Evolutionary conservation across 2,888 invertebrate genomes (phyloP).

Genomic region (Carcina quercana): DNA sequence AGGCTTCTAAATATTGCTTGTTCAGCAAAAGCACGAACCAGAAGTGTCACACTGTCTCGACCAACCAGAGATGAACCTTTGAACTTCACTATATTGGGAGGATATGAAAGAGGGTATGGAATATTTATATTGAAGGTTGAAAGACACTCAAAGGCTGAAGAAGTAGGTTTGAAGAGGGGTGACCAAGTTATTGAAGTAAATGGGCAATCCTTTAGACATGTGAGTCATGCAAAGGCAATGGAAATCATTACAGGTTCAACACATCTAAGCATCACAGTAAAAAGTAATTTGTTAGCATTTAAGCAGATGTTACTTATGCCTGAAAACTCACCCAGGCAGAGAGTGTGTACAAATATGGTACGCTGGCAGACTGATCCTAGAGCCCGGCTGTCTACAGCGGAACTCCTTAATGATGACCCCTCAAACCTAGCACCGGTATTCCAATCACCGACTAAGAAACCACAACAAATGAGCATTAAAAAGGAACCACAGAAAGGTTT

Average conservation of each 20-base stretch:
- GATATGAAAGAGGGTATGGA: slow-evolving; percentile 93
- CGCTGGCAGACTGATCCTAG: slow-evolving; percentile 81
- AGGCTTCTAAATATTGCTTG: slow-evolving; percentile 96
- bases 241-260: slow-evolving; percentile 96
- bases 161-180: slow-evolving; percentile 95
- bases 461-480: slow-evolving; percentile 73
- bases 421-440: slow-evolving; percentile 63
- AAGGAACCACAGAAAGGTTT: slow-evolving; percentile 84
- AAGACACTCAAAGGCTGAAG: slow-evolving; percentile 94
- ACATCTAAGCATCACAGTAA: slow-evolving; percentile 96
- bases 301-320: slow-evolving; percentile 81
- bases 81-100: slow-evolving; percentile 95
- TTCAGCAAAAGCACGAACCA: slow-evolving; percentile 94
- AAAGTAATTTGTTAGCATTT: slow-evolving; percentile 94
- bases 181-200: slow-evolving; percentile 99
- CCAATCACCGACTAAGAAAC: slow-evolving; percentile 70
- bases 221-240: slow-evolving; percentile 92
- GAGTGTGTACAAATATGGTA: slow-evolving; percentile 79
- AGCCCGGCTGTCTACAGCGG: slow-evolving; percentile 86
- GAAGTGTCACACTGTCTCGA: slow-evolving; percentile 93
- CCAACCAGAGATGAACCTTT: slow-evolving; percentile 94
- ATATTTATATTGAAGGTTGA: slow-evolving; percentile 97
- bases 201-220: slow-evolving; percentile 96
- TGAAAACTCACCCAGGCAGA: slow-evolving; percentile 86
- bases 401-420: slow-evolving; percentile 73